Base-by-base conservation (phyloP, 2,113 vertebrate genomes). In the Cygnus buccinator region DNA sequence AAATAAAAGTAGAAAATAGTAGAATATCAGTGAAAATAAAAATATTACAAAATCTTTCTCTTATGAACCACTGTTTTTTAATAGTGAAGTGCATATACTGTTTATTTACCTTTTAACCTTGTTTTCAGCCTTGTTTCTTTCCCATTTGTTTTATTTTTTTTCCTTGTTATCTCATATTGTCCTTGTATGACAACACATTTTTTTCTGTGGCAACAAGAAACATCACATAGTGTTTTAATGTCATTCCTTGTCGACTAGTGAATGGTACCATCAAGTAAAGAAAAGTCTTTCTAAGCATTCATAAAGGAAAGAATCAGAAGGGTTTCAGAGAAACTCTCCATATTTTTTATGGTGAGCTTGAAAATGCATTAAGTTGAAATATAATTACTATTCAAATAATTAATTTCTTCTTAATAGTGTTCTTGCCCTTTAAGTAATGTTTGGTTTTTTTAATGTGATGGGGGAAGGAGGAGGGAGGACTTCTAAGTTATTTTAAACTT, bases 401-500 rank as follows among this genome's bases (percentile, higher is more conserved):
- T 72, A 52, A 37, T 87, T 88, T 87, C 5, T 94, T 93, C 61
- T 86, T 93, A 95, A 75, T 70, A 80, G 88, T 94, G 91, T 90
- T 86, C 96, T 97, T 96, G 59, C 94, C 95, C 95, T 97, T 97
- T 96, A 96, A 96, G 65, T 93, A 43, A 74, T 84, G 73, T 61
- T 94, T 81, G 84, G 23, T 73, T 95, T 93, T 97, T 93, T 94
- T 89, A 86, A 54, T 94, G 90, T 89, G 89, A 92, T 93, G 89
- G 73, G 91, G 95, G 94, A 95, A 89, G 95, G 93, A 91, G 93
- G 95, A 94, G 94, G 94, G 93, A 93, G 95, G 95, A 80, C 90
- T 96, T 72, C 90, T 85, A 94, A 93, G 88, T 96, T 89, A 96
- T 91, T 97, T 92, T 95, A 95, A 97, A 97, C 92, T 96, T 97